Percentiles rank a stretch among this genome's conserved stretches.
Evolutionary conservation across 2,113 vertebrate species (phyloP).

Genomic region (Microtus montanus): DNA sequence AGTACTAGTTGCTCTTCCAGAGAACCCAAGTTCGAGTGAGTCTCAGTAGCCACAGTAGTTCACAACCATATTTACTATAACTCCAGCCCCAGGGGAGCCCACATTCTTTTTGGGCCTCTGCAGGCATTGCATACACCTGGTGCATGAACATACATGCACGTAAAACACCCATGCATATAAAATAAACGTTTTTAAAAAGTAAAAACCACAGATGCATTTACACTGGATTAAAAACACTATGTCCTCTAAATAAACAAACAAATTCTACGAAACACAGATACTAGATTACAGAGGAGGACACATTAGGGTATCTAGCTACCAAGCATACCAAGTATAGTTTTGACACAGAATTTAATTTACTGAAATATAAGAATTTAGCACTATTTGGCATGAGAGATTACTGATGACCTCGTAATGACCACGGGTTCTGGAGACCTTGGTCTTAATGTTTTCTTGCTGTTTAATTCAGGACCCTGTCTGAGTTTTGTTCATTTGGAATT

Average conservation of each 20-base stretch:
- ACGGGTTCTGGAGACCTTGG: constrained; percentile 23
- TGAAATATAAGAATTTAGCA: constrained; percentile 42
- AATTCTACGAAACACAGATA: not conserved
- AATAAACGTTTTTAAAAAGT: not conserved
- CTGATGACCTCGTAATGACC: constrained; percentile 1
- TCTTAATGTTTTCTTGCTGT: constrained; percentile 51
- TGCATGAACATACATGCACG: not conserved
- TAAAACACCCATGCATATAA: not conserved
- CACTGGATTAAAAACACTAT: constrained; percentile 39
- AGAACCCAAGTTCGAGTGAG: not conserved
- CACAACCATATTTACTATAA: not conserved
- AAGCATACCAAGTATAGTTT: not conserved
- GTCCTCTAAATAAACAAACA: constrained; percentile 13
- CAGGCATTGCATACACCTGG: not conserved
- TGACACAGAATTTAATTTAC: constrained; percentile 23
- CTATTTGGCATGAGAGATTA: constrained; percentile 54
- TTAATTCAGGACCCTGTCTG: constrained; percentile 18
- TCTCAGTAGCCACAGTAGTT: not conserved
- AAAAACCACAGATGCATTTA: constrained; percentile 21
- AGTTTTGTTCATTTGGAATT: constrained; percentile 25
- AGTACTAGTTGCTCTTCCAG: not conserved
- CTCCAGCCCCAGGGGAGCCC: not conserved
- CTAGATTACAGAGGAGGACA: constrained; percentile 55
- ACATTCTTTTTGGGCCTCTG: not conserved
- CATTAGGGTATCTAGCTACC: constrained; percentile 55